These are phyloP conservation scores for Meloe dianella DNA, from an alignment of 2,888 invertebrate genomes.

Conservation along the genomic window DNA sequence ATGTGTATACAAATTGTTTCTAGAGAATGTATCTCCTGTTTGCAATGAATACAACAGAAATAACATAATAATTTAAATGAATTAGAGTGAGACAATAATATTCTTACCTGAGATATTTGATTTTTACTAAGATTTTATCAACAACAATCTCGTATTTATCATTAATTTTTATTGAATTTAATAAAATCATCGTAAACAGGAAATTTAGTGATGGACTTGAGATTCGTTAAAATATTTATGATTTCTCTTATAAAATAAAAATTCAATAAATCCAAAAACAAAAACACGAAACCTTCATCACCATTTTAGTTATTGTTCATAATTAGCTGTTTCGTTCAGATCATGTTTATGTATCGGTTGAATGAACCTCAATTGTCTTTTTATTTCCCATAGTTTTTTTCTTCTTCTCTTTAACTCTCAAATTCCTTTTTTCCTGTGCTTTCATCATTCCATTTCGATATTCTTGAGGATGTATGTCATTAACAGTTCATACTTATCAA, in stretches of 20 bases:
- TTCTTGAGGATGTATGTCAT: too few species aligned
- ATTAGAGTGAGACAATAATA: too few species aligned
- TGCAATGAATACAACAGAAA: too few species aligned
- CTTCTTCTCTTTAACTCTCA: background rate
- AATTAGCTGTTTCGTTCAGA: conserved; percentile 4
- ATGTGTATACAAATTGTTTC: too few species aligned
- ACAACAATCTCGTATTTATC: background rate
- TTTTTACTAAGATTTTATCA: background rate
- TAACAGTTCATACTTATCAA: too few species aligned
- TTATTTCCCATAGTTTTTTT: conserved; percentile 1
- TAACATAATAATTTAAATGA: too few species aligned
- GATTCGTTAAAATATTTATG: background rate
- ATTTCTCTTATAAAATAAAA: background rate
- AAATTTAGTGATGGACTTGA: background rate
- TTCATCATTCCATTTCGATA: too few species aligned
- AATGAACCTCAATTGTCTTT: background rate
- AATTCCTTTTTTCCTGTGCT: too few species aligned
- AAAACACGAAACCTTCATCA: too few species aligned
- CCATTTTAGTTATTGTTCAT: background rate
- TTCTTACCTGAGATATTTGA: too few species aligned
- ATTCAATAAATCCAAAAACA: background rate
- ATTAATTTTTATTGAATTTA: background rate
- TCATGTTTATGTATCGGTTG: conserved; percentile 6
- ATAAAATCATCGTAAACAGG: background rate
- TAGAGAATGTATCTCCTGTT: too few species aligned